These are phyloP conservation scores for Cephus pulcher DNA, from an alignment of 2,888 invertebrate genomes.

Conservation along the genomic window DNA sequence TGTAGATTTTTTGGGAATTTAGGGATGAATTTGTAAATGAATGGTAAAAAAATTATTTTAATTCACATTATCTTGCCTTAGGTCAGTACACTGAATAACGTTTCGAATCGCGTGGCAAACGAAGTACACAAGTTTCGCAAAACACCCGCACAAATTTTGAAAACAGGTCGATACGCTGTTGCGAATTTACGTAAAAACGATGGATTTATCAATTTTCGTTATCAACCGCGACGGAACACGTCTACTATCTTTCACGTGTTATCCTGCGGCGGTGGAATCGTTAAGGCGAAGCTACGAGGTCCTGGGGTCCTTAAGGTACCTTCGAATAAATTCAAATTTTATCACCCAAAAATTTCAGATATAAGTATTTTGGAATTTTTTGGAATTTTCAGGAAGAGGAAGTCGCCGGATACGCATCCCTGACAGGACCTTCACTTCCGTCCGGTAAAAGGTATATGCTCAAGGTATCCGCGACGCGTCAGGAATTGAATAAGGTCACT, in stretches of 20 bases:
- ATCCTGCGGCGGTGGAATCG: slow-evolving; percentile 58
- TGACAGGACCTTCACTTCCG: slow-evolving; percentile 56
- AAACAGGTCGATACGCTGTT: slow-evolving; percentile 51
- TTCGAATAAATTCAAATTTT: not conserved
- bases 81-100: slow-evolving; percentile 56
- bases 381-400: slow-evolving; percentile 49
- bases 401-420: slow-evolving; percentile 52
- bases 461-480: slow-evolving; percentile 56
- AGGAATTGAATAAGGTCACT: slow-evolving; percentile 54
- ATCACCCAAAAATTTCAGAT: not conserved
- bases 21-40: not conserved
- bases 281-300: slow-evolving; percentile 56
- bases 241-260: slow-evolving; percentile 59
- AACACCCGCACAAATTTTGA: slow-evolving; percentile 53
- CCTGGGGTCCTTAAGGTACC: slow-evolving; percentile 53
- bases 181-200: slow-evolving; percentile 55
- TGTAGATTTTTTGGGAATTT: slow-evolving; percentile 19
- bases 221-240: slow-evolving; percentile 56
- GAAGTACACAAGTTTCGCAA: slow-evolving; percentile 56
- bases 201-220: slow-evolving; percentile 59
- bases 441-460: slow-evolving; percentile 59
- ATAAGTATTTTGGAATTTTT: not conserved
- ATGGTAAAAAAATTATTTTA: not conserved
- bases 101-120: slow-evolving; percentile 57
- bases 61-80: slow-evolving; percentile 17